Evolutionary conservation across 2,797 vertebrate genomes (phyloP), one percentile per base, ranked within the genome.

Genomic region (Sciurus carolinensis): DNA sequence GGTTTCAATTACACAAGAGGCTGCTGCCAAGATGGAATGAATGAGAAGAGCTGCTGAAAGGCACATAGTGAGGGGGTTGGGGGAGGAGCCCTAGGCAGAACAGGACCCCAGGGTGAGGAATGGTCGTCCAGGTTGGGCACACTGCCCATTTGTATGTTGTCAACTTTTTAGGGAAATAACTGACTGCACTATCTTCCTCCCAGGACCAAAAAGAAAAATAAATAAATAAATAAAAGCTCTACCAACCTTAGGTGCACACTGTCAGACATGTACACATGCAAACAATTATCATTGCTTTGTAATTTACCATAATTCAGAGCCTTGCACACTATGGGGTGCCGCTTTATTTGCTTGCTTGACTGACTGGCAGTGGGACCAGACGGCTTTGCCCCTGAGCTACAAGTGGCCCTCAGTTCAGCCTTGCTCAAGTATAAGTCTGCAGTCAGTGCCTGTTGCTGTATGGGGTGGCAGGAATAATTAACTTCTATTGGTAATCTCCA

Each of bases 1-100:
- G 93, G 97, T 97, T 98, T 97, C 87, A 92, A 84, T 97, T 97
- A 94, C 97, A 97, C 88, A 96, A 95, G 92, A 94, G 80, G 47
- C 84, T 77, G 33, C 73, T 96, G 90, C 95, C 97, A 62, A 96
- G 94, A 79, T 44, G 95, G 88, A 95, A 59, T 95, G 96, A 97
- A 97, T 97, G 93, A 86, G 97, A 83, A 72, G 83, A 85, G 84
- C 80, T 71, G 84, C 54, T 54, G 94, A 97, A 80, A 91, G 95
- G 77, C 57, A 33, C 69, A 54, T 18, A 15, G 20, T 28, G 44
- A 95, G 81, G 71, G 64, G 62, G 3, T 11, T 4, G n/a, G 54
- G 90, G 69, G 11, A 7, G 33, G 14, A 47, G 39, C 59, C 57
- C 42, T 20, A 54, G 62, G n/a, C 39, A n/a, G 72, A 47, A 28